These are phyloP conservation scores for Cairina moschata DNA, from an alignment of 2,113 vertebrate species.

Conservation along the genomic window DNA sequence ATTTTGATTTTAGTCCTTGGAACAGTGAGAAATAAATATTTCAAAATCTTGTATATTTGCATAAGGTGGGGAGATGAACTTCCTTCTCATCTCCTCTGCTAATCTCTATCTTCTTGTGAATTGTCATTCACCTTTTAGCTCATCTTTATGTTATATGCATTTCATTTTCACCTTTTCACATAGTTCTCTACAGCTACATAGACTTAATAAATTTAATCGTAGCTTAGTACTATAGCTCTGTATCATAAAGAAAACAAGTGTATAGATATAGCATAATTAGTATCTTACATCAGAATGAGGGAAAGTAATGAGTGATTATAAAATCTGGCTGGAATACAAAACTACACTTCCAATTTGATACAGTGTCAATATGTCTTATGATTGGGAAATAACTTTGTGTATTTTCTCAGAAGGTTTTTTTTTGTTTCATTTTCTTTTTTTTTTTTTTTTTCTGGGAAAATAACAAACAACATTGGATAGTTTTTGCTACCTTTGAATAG, in stretches of 20 bases:
- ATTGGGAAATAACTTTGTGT: neutral
- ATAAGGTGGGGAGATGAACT: neutral
- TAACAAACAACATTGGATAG: neutral
- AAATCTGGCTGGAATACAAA: neutral
- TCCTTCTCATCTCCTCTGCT: neutral
- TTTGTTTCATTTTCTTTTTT: neutral
- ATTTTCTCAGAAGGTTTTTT: neutral
- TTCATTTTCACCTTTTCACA: slow-evolving; percentile 27
- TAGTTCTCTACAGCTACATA: neutral
- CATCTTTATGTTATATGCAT: neutral
- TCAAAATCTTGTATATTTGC: slow-evolving; percentile 24
- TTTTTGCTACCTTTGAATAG: neutral
- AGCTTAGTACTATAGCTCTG: neutral
- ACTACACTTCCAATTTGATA: neutral
- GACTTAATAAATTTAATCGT: neutral
- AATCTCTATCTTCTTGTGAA: slow-evolving; percentile 22
- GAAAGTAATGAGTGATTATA: slow-evolving; percentile 5
- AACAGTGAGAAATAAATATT: neutral
- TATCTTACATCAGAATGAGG: neutral
- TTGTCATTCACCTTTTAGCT: neutral
- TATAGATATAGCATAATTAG: neutral
- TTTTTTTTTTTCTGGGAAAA: neutral
- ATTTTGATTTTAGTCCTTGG: neutral
- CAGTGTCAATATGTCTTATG: neutral
- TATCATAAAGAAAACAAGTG: slow-evolving; percentile 5